Conservation (phyloP, 2,113 vertebrate species). For the Chionomys nivalis region DNA sequence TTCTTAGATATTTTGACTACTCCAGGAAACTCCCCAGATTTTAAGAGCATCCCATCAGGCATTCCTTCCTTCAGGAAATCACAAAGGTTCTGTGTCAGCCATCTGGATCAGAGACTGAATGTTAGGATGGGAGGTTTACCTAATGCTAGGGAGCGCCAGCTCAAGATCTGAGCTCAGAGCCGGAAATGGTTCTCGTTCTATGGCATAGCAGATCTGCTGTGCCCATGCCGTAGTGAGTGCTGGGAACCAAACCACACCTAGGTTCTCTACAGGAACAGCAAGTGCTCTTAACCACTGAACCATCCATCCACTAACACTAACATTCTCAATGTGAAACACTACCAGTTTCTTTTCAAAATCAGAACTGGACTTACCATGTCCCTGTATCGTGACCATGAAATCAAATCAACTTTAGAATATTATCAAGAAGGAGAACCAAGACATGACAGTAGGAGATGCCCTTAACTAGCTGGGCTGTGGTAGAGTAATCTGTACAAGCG, state of each 20-base stretch:
- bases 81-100: neutral
- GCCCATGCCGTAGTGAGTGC: neutral
- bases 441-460: neutral
- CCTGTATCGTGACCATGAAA: neutral
- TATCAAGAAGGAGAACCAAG: neutral
- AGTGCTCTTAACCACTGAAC: no score
- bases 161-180: neutral
- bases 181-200: neutral
- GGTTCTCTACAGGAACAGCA: neutral
- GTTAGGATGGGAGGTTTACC: neutral
- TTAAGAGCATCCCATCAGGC: neutral
- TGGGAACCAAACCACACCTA: no score
- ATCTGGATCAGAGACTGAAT: neutral
- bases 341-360: neutral
- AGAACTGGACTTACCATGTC: neutral
- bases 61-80: neutral
- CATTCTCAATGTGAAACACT: neutral
- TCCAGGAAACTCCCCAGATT: neutral
- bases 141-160: neutral
- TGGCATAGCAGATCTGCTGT: neutral
- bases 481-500: neutral
- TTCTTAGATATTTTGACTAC: neutral
- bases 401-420: neutral
- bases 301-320: no score
- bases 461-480: neutral